Conservation (phyloP, 1,140 invertebrate genomes). For the Drosophila pachea region DNA sequence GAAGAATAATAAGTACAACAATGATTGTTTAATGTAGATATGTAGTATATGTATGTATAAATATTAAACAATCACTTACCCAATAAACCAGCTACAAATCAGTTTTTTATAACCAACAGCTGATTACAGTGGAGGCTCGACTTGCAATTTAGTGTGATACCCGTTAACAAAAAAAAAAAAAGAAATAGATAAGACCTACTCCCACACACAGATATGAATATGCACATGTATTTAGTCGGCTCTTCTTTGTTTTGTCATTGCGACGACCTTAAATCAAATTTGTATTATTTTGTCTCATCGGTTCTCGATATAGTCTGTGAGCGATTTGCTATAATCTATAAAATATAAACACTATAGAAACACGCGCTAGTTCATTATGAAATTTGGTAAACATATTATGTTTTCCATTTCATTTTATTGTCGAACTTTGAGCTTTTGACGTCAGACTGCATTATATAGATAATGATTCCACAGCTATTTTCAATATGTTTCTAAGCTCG, state of each 20-base stretch:
- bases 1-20: too few species aligned
- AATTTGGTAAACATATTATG: conserved; percentile 1
- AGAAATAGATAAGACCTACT: not conserved
- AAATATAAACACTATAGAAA: not conserved
- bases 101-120: conserved; percentile 2
- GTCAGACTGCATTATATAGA: not conserved
- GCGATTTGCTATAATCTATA: too few species aligned
- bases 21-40: not conserved
- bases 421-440: conserved; percentile 15
- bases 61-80: not conserved
- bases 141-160: conserved; percentile 2
- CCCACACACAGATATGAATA: not conserved
- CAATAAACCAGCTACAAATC: conserved; percentile 2
- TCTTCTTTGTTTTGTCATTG: conserved; percentile 37
- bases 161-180: not conserved
- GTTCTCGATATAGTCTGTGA: not conserved
- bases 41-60: not conserved
- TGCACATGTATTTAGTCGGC: not conserved
- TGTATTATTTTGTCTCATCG: conserved; percentile 15
- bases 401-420: not conserved
- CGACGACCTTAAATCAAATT: conserved; percentile 33
- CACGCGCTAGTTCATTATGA: conserved; percentile 4
- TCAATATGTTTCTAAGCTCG: not conserved
- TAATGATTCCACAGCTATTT: not conserved
- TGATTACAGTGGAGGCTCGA: conserved; percentile 23